Base-by-base conservation (phyloP, 2,888 invertebrate genomes). In the Pilophorus perplexus region DNA sequence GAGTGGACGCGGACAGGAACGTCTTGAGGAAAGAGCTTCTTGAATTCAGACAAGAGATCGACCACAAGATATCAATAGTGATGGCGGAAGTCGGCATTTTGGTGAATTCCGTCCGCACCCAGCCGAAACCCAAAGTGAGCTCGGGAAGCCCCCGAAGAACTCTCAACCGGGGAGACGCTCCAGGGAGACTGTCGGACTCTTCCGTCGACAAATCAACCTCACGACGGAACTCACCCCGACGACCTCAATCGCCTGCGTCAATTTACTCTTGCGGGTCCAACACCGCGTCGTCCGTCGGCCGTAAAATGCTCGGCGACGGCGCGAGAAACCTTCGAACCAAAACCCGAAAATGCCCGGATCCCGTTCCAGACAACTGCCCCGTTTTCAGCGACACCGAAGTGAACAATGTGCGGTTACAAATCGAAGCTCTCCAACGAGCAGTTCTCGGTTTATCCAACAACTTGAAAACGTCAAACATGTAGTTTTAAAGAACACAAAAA, bases 371-470 rank as follows among this genome's bases (percentile, higher is more conserved):
- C 22, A 12, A 6, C 4, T 22, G 12, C 22, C 12, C 33, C 12
- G 48, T 25, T 20, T 62, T 62, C 20, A 62, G 46, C 22, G 62
- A 62, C n/a, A 62, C n/a, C 33, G 62, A 62, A 14, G 62, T 62
- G 1, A 48, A 44, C 25, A 33, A 28, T 20, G 28, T 62, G 4
- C 38, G 62, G 10, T 10, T 27, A 12, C 62, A 62, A 20, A 62
- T 62, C 16, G 62, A 62, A 48, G 46, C 46, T n/a, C 28, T 62
- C 33, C 62, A 62, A 33, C 27, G 33, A 18, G 44, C 46, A 10
- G 48, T 62, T 62, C 22, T 62, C 2, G 62, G 62, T n/a, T 28
- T 62, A 1, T 16, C 62, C 6, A 46, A 48, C 18, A 62, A 46
- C 28, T 27, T 62, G 12, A 62, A 37, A n/a, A 14, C 8, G 25